Percentiles rank a stretch among this genome's conserved stretches.
Evolutionary conservation across 2,797 vertebrate species (phyloP).

Genomic region (Buphagus erythrorhynchus): DNA sequence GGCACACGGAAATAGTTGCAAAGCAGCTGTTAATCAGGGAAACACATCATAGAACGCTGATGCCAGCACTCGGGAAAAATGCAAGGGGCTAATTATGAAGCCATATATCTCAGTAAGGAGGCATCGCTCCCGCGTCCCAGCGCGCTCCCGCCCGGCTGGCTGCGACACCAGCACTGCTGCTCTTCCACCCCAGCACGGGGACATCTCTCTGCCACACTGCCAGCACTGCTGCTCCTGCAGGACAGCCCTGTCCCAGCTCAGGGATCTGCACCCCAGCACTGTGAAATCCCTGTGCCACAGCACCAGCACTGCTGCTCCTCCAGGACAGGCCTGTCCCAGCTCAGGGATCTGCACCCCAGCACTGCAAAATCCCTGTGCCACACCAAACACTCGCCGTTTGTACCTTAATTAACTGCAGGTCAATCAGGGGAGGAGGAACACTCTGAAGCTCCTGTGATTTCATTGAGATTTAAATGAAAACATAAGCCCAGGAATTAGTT

Average conservation of each 20-base stretch:
- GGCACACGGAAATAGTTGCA: slow-evolving; percentile 83
- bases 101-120: slow-evolving; percentile 85
- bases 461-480: not conserved
- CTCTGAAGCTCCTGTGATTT: not conserved
- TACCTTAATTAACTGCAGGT: no score
- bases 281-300: no score
- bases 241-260: no score
- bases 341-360: no score
- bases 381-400: no score
- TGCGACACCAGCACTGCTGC: not conserved
- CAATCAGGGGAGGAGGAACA: not conserved
- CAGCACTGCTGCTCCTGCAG: no score
- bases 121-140: not conserved
- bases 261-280: no score
- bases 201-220: no score
- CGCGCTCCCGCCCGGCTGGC: not conserved
- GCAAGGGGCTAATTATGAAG: slow-evolving; percentile 85
- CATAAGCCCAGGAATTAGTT: not conserved
- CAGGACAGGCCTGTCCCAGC: no score
- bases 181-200: no score
- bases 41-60: slow-evolving; percentile 83
- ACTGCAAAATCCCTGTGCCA: no score
- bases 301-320: no score
- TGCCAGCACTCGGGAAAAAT: slow-evolving; percentile 84
- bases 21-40: slow-evolving; percentile 86